Evolutionary conservation across 2,888 invertebrate species (phyloP), one percentile per base, ranked within the genome.

Genomic region (Copidosoma aretas): DNA sequence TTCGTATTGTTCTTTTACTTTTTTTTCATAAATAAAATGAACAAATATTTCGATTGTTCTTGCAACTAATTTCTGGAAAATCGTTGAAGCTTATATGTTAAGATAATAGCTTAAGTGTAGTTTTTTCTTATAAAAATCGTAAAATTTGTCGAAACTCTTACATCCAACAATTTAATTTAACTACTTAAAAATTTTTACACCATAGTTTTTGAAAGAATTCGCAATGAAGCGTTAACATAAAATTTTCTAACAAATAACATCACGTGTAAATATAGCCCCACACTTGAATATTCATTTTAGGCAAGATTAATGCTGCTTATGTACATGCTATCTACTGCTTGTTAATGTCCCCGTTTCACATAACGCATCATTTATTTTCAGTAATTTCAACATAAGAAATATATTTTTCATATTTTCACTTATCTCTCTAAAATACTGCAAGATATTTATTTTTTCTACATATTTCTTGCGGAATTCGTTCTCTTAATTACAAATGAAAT

Each of bases 161-260:
- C 78, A 81, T 80, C 80, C 81, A 80, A 81, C 82, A 75, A 58
- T 67, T 68, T 68, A 46, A 63, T 71, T 70, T 61, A 59, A 60
- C 57, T 21, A 14, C 60, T 22, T 51, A 32, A 66, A 64, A n/a
- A 39, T 67, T 56, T 62, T 56, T 66, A 39, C 43, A 24, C 32
- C 43, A 24, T 43, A 22, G 52, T 39, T 53, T 49, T 53, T 59
- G 43, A 68, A 64, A 64, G 58, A 64, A 54, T 49, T 60, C 60
- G n/a, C 41, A 15, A 19, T 46, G 53, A 65, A 64, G 67, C 60
- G 46, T 52, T 39, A 32, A 59, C 62, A 68, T 68, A 70, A 71
- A 68, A 59, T 46, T 68, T 64, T 61, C 56, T 64, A 71, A 71
- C 68, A 71, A 73, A 61, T 68, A 62, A 71, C 67, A 67, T 63